Base-by-base conservation (phyloP, 2,113 vertebrate genomes). In the Solenodon paradoxus region DNA sequence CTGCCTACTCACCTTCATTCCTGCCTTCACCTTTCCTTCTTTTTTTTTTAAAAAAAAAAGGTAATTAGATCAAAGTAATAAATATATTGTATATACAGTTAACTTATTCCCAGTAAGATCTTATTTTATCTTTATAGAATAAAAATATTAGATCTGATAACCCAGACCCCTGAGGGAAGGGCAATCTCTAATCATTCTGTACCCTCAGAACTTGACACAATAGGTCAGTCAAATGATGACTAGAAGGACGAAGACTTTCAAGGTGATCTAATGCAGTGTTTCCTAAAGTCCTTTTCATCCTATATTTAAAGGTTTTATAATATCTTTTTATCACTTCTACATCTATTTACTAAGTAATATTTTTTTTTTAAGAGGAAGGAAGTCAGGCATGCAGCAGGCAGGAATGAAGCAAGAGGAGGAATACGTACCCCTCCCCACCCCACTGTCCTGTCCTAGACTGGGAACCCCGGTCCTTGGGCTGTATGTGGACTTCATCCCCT, bases 281-380 rank as follows among this genome's bases (percentile, higher is more conserved):
- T 78, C 53, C 55, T n/a, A 87, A n/a, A 64, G 5, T 68, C 42
- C 57, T 66, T 69, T 55, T 6, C 20, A 77, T 90, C 22, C 45
- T 5, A 63, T 32, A 2, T 79, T 77, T 59, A 35, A 17, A 16
- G 40, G 69, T 75, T 93, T 87, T 81, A 64, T 11, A 72, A 20
- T 59, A 53, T 47, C n/a, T 45, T 0, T 10, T 3, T 87, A 13
- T 2, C 71, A 61, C 30, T 30, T 86, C 1, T 49, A 35, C 15
- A 55, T 69, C 40, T 32, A 55, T 64, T 32, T 80, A 75, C 11
- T 63, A 78, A 87, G 32, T 57, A 82, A 40, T 83, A 68, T 71
- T 77, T 83, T 85, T 13, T 72, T 53, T 86, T 75, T 78, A 55
- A 95, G 63, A 94, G 38, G 47, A 30, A n/a, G n/a, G n/a, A n/a